phyloP scores from a whole-genome alignment of 2,113 vertebrate species.

The Nannospalax galili region DNA sequence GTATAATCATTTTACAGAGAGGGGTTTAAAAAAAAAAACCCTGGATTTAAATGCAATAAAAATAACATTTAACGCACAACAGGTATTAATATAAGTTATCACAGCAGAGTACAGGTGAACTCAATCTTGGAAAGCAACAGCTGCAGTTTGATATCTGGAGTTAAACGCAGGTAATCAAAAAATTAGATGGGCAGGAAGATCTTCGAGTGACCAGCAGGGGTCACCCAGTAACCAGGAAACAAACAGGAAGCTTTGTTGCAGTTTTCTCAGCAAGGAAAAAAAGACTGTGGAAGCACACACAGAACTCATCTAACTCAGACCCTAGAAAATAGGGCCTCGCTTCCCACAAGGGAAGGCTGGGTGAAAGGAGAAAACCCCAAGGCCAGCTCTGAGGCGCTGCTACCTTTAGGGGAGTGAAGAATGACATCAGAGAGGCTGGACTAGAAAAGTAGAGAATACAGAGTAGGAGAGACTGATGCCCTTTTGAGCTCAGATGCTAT shows the following conservation, averaged over 20 bases:
- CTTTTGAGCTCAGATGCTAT: not conserved
- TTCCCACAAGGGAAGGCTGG: not conserved
- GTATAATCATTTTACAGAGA: conserved; percentile 29
- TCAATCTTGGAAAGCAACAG: not conserved
- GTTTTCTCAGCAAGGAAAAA: not conserved
- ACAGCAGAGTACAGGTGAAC: conserved; percentile 30
- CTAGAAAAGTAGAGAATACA: not conserved
- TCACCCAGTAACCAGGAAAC: conserved; percentile 70
- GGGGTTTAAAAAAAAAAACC: conserved; percentile 25
- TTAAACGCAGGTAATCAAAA: not conserved
- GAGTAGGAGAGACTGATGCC: not conserved
- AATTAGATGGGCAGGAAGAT: not conserved
- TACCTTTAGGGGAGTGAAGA: not conserved
- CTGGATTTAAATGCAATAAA: not conserved
- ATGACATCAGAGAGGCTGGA: not conserved
- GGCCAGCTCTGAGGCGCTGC: not conserved
- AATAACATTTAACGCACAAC: not conserved
- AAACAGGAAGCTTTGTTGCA: accelerated
- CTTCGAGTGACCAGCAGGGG: conserved; percentile 70
- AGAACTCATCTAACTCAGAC: not conserved
- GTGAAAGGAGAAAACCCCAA: not conserved
- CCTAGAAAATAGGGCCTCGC: not conserved
- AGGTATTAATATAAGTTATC: not conserved
- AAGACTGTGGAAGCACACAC: not conserved
- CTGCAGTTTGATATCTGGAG: not conserved